Evolutionary conservation across 2,797 vertebrate species (phyloP).

Genomic region (Myotis myotis): DNA sequence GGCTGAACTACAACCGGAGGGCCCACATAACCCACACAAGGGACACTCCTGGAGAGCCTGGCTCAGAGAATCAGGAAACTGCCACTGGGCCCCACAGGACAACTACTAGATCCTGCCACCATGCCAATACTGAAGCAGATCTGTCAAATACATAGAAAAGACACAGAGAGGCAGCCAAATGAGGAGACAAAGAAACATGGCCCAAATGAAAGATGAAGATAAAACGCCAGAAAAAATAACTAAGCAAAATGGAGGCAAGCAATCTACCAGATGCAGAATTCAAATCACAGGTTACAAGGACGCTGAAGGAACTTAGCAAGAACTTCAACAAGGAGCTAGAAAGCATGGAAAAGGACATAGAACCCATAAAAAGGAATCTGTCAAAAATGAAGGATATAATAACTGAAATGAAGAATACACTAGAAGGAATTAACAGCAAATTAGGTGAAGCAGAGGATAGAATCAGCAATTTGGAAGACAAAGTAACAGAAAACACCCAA

Average conservation of each 20-base stretch:
- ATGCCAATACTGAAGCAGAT: neutral
- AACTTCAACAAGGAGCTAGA: too few relatives aligned
- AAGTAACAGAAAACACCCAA: too few relatives aligned
- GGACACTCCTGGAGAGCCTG: neutral
- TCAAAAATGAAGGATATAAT: too few relatives aligned
- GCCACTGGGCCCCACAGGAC: neutral
- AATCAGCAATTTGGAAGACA: too few relatives aligned
- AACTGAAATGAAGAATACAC: too few relatives aligned
- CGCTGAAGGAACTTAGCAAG: too few relatives aligned
- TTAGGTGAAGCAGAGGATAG: too few relatives aligned
- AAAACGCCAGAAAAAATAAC: neutral
- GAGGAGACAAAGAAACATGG: neutral
- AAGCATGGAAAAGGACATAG: too few relatives aligned
- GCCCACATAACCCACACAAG: neutral
- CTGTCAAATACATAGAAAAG: neutral
- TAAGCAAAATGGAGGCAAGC: neutral
- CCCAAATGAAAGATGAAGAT: neutral
- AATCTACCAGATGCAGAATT: neutral
- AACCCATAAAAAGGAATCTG: too few relatives aligned
- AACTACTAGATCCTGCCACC: neutral
- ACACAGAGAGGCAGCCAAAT: neutral
- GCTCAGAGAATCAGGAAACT: neutral
- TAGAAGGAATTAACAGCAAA: too few relatives aligned
- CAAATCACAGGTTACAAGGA: too few relatives aligned
- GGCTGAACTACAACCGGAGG: neutral